Conservation (phyloP, 2,797 vertebrate genomes). For the Chaenodraco wilsoni region DNA sequence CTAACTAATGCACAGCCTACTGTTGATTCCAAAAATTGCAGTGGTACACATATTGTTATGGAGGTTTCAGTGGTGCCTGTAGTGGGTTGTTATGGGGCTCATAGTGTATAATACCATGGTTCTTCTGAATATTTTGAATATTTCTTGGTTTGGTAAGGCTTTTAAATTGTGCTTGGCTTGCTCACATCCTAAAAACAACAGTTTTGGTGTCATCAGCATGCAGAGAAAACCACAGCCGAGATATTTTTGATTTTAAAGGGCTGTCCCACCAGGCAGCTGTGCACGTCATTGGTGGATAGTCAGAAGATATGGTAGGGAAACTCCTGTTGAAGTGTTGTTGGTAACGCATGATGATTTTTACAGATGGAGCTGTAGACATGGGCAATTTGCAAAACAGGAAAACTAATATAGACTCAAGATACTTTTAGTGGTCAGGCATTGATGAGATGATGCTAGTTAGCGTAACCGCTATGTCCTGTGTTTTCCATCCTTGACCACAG, state of each 20-base stretch:
- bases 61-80: slow-evolving; percentile 48
- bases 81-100: slow-evolving; percentile 42
- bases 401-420: slow-evolving; percentile 76
- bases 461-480: slow-evolving; percentile 73
- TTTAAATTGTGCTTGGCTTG: slow-evolving; percentile 71
- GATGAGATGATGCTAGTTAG: slow-evolving; percentile 82
- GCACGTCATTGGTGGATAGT: slow-evolving; percentile 55
- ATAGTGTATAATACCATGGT: slow-evolving; percentile 64
- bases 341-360: slow-evolving; percentile 70
- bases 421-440: slow-evolving; percentile 74
- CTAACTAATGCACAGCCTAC: slow-evolving; percentile 11
- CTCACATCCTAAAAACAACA: slow-evolving; percentile 59
- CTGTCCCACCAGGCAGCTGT: slow-evolving; percentile 50
- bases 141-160: slow-evolving; percentile 71
- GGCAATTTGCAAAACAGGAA: slow-evolving; percentile 79
- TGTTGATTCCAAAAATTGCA: slow-evolving; percentile 40
- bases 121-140: slow-evolving; percentile 66
- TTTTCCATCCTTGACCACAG: slow-evolving; percentile 77
- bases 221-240: slow-evolving; percentile 66
- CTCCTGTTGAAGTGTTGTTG: slow-evolving; percentile 55
- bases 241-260: slow-evolving; percentile 64
- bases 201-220: slow-evolving; percentile 59
- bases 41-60: slow-evolving; percentile 50
- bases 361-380: slow-evolving; percentile 74
- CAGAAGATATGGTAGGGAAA: slow-evolving; percentile 66